These are phyloP conservation scores for Oscheius myriophilus DNA, from an alignment of 2,888 invertebrate species.

Conservation along the genomic window DNA sequence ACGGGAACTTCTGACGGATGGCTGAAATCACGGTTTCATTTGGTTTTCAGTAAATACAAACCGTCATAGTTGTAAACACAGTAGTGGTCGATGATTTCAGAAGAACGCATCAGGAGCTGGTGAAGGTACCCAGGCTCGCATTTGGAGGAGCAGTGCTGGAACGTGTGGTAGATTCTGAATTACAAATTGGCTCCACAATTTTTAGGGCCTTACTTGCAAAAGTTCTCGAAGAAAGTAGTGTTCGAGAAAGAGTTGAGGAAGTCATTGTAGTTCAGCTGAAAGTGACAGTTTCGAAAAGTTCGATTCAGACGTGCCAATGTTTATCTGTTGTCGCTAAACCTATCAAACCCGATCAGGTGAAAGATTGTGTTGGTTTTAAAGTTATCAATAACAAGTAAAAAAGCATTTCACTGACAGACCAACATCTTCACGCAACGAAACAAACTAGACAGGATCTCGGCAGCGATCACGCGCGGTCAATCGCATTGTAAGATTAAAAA, in stretches of 20 bases:
- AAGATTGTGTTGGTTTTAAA: neutral
- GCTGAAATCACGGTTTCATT: conserved; percentile 40
- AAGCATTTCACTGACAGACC: neutral
- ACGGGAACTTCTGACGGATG: conserved; percentile 64
- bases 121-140: conserved; percentile 67
- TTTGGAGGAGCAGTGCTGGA: conserved; percentile 64
- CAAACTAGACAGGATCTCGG: no score
- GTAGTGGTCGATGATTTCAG: conserved; percentile 68
- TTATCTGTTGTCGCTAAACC: no score
- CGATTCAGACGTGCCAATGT: neutral
- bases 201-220: conserved; percentile 56
- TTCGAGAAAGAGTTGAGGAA: conserved; percentile 66
- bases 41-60: conserved; percentile 18
- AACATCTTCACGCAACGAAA: neutral
- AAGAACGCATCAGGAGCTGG: conserved; percentile 59
- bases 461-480: no score
- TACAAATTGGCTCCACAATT: neutral
- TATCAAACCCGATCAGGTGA: no score
- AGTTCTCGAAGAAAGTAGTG: conserved; percentile 65
- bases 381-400: no score
- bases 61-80: conserved; percentile 67
- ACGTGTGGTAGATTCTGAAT: conserved; percentile 64
- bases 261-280: conserved; percentile 68
- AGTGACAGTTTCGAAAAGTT: conserved; percentile 30
- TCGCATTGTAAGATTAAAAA: no score